phyloP scores from a whole-genome alignment of 1,140 invertebrate genomes.

The Notospermus geniculatus region DNA sequence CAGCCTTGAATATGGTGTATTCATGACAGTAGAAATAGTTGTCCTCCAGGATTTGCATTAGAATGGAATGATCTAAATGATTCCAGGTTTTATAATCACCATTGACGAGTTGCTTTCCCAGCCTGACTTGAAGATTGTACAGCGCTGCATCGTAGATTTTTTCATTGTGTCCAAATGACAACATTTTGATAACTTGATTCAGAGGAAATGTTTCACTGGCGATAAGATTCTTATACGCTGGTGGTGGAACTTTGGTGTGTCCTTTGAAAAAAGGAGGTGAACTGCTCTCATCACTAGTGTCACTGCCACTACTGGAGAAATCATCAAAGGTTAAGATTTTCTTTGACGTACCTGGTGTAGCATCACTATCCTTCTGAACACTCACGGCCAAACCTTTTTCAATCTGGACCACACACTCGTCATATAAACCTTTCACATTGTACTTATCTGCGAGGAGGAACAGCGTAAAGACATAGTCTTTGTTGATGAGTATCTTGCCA shows the following conservation, averaged over 20 bases:
- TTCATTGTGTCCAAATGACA: not conserved
- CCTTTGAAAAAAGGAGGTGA: not conserved
- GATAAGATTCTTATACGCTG: not conserved
- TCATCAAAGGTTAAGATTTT: not conserved
- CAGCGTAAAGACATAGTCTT: conserved; percentile 10
- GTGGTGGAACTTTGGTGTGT: not conserved
- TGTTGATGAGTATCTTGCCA: conserved; percentile 7
- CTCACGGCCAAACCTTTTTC: conserved; percentile 4
- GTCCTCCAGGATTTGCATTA: not conserved
- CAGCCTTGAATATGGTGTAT: conserved; percentile 6
- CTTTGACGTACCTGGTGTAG: not conserved
- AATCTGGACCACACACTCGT: conserved; percentile 7
- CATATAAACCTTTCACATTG: conserved; percentile 2
- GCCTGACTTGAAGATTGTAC: not conserved
- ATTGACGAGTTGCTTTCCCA: not conserved
- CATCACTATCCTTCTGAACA: not conserved
- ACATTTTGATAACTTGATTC: not conserved
- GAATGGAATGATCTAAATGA: not conserved
- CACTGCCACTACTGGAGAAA: not conserved
- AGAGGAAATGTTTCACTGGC: not conserved
- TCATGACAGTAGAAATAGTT: conserved; percentile 3
- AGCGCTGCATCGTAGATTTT: conserved; percentile 7
- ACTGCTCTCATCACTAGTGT: not conserved
- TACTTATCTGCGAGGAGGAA: conserved; percentile 4
- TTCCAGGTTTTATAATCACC: conserved; percentile 6